These are phyloP conservation scores for Ferrisia virgata DNA, from an alignment of 2,888 invertebrate species.

Conservation along the genomic window DNA sequence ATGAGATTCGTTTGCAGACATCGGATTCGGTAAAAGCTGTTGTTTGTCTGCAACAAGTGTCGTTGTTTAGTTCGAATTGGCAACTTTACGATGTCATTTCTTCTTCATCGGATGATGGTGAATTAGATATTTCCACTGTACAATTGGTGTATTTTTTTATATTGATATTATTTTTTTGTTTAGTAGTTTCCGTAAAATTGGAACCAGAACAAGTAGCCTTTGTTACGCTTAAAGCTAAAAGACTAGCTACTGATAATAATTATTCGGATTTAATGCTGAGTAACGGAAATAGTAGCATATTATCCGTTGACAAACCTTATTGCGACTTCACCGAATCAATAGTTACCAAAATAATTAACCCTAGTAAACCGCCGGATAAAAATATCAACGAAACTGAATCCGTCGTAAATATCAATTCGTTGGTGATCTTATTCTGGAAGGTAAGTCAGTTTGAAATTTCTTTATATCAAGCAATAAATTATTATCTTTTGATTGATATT, in stretches of 20 bases:
- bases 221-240: conserved; percentile 2
- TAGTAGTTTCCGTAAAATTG: conserved; percentile 11
- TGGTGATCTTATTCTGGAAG: conserved; percentile 40
- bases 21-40: conserved; percentile 61
- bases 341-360: conserved; percentile 13
- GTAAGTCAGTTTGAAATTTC: conserved; percentile 7
- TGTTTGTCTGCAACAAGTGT: conserved; percentile 61
- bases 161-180: background rate
- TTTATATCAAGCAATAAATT: too few relatives aligned
- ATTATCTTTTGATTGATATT: background rate
- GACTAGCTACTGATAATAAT: conserved; percentile 28
- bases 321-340: conserved; percentile 13
- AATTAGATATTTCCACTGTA: background rate
- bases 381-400: conserved; percentile 3
- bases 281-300: conserved; percentile 13
- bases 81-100: conserved; percentile 53
- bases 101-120: background rate
- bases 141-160: background rate
- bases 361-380: background rate
- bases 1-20: conserved; percentile 53
- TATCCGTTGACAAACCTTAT: conserved; percentile 18
- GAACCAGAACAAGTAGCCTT: conserved; percentile 34
- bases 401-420: conserved; percentile 16
- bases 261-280: conserved; percentile 44
- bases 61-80: conserved; percentile 64